Conservation (phyloP, 2,888 invertebrate genomes). For the Microdon myrmicae region DNA sequence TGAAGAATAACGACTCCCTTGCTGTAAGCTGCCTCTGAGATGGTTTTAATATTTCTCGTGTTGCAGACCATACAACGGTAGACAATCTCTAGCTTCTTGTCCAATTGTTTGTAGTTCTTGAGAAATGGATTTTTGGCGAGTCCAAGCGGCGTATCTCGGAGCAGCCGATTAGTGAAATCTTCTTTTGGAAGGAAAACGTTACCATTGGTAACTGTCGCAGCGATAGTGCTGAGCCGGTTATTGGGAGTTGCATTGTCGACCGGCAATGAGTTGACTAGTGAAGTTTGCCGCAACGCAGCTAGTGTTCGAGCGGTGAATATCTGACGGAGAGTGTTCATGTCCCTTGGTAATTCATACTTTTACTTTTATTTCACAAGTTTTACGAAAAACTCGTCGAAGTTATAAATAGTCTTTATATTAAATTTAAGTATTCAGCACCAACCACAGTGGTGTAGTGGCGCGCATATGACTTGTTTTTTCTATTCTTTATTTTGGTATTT, state of each 20-base stretch:
- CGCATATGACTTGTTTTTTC: no score
- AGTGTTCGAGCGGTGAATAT: constrained; percentile 39
- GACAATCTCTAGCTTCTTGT: constrained; percentile 61
- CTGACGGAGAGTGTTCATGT: constrained; percentile 40
- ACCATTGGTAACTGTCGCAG: constrained; percentile 6
- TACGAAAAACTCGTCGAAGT: no score
- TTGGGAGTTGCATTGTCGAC: constrained; percentile 19
- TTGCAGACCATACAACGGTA: constrained; percentile 64
- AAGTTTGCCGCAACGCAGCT: constrained; percentile 36
- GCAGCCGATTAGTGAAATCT: constrained; percentile 8
- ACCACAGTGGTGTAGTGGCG: no score
- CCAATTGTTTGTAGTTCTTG: constrained; percentile 59
- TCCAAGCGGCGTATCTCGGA: constrained; percentile 18
- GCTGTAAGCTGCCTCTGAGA: constrained; percentile 62
- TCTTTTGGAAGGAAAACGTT: constrained; percentile 19
- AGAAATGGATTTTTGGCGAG: constrained; percentile 21
- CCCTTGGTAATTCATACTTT: no score
- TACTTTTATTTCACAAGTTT: no score
- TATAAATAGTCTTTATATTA: no score
- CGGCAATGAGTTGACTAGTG: constrained; percentile 11
- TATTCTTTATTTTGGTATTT: no score
- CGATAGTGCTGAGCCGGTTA: constrained; percentile 13
- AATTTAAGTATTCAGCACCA: no score
- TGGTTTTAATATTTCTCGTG: constrained; percentile 61
- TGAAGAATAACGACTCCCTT: constrained; percentile 63